A percentile compares a stretch with the other conserved stretches of the same genome.
Conservation (phyloP, 2,113 vertebrate species). For the Sturnus vulgaris region DNA sequence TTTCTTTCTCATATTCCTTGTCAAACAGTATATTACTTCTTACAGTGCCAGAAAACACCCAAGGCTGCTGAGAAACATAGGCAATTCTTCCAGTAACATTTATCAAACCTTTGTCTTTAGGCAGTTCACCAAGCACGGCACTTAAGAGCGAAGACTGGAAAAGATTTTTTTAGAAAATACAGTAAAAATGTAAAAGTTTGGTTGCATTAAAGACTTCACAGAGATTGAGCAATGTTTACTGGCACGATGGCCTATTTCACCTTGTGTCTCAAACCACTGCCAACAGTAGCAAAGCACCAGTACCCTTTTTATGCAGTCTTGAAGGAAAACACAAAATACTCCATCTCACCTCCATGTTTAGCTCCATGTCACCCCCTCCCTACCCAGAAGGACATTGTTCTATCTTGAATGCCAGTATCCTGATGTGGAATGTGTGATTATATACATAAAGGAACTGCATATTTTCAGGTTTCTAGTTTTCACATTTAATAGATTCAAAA, state of each 20-base stretch:
- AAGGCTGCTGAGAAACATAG: constrained; percentile 92
- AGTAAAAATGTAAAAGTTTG: neutral
- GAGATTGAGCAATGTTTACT: neutral
- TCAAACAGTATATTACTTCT: constrained; percentile 97
- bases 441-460: neutral
- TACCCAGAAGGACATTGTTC: neutral
- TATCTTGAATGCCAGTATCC: neutral
- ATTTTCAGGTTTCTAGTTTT: neutral
- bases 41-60: constrained; percentile 93
- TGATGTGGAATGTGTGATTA: neutral
- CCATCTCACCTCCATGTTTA: neutral
- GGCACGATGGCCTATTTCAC: neutral
- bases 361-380: neutral
- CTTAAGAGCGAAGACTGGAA: constrained; percentile 89
- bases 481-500: neutral
- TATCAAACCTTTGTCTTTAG: constrained; percentile 78
- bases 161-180: neutral
- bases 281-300: neutral
- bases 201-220: neutral
- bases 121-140: constrained; percentile 86
- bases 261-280: neutral
- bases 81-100: constrained; percentile 83
- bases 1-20: constrained; percentile 83
- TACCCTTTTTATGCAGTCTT: neutral
- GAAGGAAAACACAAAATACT: neutral